Evolutionary conservation across 1,140 invertebrate species (phyloP), one percentile per base, ranked within the genome.

Genomic region (Theocolax elegans): DNA sequence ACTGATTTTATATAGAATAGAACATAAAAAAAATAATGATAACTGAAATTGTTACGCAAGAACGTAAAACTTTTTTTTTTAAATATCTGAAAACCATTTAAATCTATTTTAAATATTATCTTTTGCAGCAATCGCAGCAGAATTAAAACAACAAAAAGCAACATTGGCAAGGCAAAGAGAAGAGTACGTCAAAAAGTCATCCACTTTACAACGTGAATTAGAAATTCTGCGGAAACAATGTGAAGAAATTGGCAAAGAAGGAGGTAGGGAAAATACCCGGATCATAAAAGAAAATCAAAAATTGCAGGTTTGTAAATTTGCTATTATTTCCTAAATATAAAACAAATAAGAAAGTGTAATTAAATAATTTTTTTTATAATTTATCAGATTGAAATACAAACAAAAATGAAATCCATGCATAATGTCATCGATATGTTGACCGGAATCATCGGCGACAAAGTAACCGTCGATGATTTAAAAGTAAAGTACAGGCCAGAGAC

Each of bases 401-500:
- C 90, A 75, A 94, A 94, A 87, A 84, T 94, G 82, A 93, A 92
- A 81, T 92, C 92, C 0, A 93, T 94, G 74, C 90, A 91, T 81
- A 94, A 93, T 81, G 92, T 94, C 1, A 93, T 94, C 74, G 92
- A 94, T 74, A 94, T 94, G 91, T 83, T 94, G 53, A 92, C 92
- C 35, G 90, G 90, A 25, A 92, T 94, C 74, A 94, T 94, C 64
- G 90, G 90, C 0, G 90, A 91, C 68, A 90, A 92, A 77, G 88
- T 76, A n/a, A 84, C 83, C 0, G 75, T 85, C 6, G 83, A 85
- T n/a, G 83, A 86, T 62, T 64, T 84, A 29, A 82, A 81, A 68
- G 77, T 73, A 65, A 85, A 85, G 68, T 84, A 80, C 72, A 85
- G 84, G 31, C 64, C 75, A 35, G 83, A 84, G 25, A 23, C 73